A percentile compares a stretch with the other conserved stretches of the same genome.
These are phyloP conservation scores for Sardinella longiceps DNA, from an alignment of 2,797 vertebrate genomes.

Conservation along the genomic window DNA sequence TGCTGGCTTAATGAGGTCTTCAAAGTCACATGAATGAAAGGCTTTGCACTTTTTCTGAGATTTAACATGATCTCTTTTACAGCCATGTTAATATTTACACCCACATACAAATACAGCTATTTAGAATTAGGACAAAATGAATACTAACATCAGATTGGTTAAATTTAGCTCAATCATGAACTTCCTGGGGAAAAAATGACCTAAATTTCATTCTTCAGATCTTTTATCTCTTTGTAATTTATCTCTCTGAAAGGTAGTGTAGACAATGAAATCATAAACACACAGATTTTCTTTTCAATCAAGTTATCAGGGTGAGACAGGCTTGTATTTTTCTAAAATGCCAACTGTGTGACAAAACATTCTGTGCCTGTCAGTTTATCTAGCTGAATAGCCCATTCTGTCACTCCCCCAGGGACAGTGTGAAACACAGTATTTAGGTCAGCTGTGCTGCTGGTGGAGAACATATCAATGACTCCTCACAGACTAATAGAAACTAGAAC, in stretches of 20 bases:
- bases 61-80: background rate
- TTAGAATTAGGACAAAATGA: background rate
- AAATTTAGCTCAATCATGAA: background rate
- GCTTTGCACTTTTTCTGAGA: too few relatives aligned
- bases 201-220: background rate
- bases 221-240: background rate
- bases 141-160: background rate
- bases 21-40: background rate
- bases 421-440: slow-evolving; percentile 37
- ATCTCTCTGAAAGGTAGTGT: background rate
- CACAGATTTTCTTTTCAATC: background rate
- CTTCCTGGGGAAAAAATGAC: background rate
- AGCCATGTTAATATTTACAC: too few relatives aligned
- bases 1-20: background rate
- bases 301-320: background rate
- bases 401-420: slow-evolving; percentile 34
- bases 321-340: background rate
- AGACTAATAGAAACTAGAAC: slow-evolving; percentile 30
- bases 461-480: slow-evolving; percentile 42
- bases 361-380: slow-evolving; percentile 45
- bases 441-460: slow-evolving; percentile 20
- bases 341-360: background rate
- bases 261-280: background rate
- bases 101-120: background rate
- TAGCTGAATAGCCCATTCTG: slow-evolving; percentile 41